These are phyloP conservation scores for Scaptomyza caliginosa DNA, from an alignment of 2,888 invertebrate species.

Conservation along the genomic window DNA sequence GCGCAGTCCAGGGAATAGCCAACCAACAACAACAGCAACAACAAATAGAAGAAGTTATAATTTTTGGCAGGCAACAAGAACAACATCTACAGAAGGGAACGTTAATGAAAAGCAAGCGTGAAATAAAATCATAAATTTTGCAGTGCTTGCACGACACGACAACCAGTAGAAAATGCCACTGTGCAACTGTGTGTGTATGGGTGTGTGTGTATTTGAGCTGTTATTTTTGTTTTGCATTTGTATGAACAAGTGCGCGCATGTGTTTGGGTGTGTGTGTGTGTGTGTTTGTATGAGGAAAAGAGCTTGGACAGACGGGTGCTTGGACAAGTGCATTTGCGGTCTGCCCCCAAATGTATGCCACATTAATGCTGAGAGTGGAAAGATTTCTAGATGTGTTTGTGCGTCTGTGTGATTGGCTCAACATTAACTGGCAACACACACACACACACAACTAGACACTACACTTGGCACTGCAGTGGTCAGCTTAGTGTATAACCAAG, in stretches of 20 bases:
- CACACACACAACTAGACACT: slow-evolving; percentile 25
- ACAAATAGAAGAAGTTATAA: slow-evolving; percentile 33
- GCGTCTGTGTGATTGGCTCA: slow-evolving; percentile 32
- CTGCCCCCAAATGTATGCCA: slow-evolving; percentile 68
- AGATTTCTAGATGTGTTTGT: slow-evolving; percentile 21
- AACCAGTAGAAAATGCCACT: slow-evolving; percentile 39
- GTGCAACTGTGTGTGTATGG: slow-evolving; percentile 10
- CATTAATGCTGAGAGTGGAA: slow-evolving; percentile 64
- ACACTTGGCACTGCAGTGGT: slow-evolving; percentile 56
- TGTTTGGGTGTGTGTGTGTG: slow-evolving; percentile 7
- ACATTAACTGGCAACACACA: slow-evolving; percentile 48
- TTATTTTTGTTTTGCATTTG: slow-evolving; percentile 64
- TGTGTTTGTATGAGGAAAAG: slow-evolving; percentile 28
- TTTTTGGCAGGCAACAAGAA: slow-evolving; percentile 45
- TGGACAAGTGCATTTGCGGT: slow-evolving; percentile 72
- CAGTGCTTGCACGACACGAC: slow-evolving; percentile 51
- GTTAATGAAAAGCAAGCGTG: slow-evolving; percentile 80
- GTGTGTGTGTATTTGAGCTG: slow-evolving; percentile 7
- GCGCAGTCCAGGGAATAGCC: slow-evolving; percentile 51
- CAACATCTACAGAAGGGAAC: slow-evolving; percentile 47
- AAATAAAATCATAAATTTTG: slow-evolving; percentile 79
- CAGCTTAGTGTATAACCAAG: slow-evolving; percentile 61
- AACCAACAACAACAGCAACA: slow-evolving; percentile 24
- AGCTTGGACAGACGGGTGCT: slow-evolving; percentile 35
- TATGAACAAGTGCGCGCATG: slow-evolving; percentile 37